A percentile compares a stretch with the other conserved stretches of the same genome.
Evolutionary conservation across 2,113 vertebrate species (phyloP).

Genomic region (Pelusios castaneus): DNA sequence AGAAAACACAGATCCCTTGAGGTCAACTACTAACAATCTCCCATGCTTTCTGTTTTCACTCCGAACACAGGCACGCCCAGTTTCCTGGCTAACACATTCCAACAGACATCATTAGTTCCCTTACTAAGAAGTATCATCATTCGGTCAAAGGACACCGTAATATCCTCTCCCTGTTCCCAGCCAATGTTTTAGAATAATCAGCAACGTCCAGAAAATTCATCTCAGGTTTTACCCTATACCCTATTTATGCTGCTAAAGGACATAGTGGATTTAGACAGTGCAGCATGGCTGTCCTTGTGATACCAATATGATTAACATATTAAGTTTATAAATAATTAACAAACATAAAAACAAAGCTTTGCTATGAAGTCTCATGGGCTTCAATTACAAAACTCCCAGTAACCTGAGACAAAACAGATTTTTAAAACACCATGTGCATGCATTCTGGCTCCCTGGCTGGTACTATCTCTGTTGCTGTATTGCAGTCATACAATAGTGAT

Average conservation of each 20-base stretch:
- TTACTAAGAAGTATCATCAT: neutral
- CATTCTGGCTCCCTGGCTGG: neutral
- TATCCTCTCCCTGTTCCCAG: neutral
- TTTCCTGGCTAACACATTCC: slow-evolving; percentile 24
- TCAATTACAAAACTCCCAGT: neutral
- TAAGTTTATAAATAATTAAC: too few species aligned
- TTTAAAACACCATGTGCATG: neutral
- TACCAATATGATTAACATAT: neutral
- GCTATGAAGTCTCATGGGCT: neutral
- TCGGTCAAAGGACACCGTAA: neutral
- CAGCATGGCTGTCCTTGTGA: neutral
- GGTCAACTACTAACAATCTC: slow-evolving; percentile 14
- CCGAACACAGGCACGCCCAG: neutral
- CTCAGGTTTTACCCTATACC: neutral
- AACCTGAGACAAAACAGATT: neutral
- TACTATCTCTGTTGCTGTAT: neutral
- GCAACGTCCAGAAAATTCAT: neutral
- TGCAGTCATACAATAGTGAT: neutral
- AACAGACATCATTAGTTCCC: slow-evolving; percentile 37
- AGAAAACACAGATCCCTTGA: neutral
- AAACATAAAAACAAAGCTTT: neutral
- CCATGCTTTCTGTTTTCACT: neutral
- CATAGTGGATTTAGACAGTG: neutral
- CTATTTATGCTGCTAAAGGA: neutral
- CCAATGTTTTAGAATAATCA: accelerated